These are phyloP conservation scores for Natrix natrix DNA, from an alignment of 2,797 vertebrate genomes.

Conservation along the genomic window DNA sequence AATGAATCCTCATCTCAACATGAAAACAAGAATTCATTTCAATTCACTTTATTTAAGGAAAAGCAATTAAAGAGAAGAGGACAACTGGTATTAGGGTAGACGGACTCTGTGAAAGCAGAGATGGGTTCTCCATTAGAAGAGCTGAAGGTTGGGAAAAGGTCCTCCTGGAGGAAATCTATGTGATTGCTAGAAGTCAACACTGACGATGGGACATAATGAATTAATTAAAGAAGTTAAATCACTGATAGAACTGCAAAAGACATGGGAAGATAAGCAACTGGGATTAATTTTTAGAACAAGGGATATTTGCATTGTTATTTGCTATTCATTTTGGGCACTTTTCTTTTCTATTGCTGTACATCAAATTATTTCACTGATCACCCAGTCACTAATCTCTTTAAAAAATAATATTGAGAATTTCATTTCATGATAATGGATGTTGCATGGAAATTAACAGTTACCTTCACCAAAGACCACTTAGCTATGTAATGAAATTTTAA, in stretches of 20 bases:
- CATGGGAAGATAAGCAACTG: neutral
- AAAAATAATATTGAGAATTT: neutral
- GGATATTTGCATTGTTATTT: neutral
- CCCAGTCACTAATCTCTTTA: neutral
- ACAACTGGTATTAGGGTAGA: neutral
- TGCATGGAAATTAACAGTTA: neutral
- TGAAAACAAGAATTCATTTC: neutral
- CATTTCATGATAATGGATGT: neutral
- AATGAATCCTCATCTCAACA: neutral
- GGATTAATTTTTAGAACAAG: neutral
- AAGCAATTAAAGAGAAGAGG: neutral
- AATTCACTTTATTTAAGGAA: neutral
- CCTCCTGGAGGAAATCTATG: neutral
- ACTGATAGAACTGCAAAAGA: neutral
- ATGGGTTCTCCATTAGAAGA: neutral
- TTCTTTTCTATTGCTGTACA: neutral
- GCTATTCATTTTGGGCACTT: neutral
- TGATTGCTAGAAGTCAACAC: neutral
- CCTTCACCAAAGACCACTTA: neutral
- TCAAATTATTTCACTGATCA: neutral
- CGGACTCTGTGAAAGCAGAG: neutral
- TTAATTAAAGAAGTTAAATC: neutral
- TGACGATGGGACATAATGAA: neutral
- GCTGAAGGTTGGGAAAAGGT: neutral
- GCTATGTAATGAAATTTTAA: neutral